Conservation (phyloP, 1,140 invertebrate species). For the Brachionus angularis region DNA sequence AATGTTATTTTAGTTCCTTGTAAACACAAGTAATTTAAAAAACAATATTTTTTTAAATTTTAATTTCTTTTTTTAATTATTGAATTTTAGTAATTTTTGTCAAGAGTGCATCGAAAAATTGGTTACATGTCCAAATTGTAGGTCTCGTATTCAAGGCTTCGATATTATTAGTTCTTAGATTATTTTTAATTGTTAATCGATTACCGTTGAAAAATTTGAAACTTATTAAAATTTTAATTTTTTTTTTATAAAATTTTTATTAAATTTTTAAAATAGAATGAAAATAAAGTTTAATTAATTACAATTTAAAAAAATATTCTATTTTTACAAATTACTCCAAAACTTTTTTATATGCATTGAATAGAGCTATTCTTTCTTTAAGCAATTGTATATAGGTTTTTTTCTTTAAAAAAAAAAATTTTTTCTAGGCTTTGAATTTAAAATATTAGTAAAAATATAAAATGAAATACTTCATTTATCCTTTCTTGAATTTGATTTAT, state of each 20-base stretch:
- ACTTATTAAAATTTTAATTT: too few species aligned
- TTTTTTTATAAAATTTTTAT: too few species aligned
- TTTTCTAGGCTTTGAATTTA: not conserved
- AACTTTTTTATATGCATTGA: not conserved
- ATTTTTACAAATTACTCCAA: not conserved
- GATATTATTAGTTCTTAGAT: not conserved
- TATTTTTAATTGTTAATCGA: not conserved
- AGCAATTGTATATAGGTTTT: not conserved
- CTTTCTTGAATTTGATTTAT: not conserved
- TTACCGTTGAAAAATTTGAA: too few species aligned
- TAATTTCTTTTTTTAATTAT: not conserved
- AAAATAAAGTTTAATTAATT: too few species aligned
- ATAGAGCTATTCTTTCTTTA: constrained; percentile 5
- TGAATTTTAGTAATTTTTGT: not conserved
- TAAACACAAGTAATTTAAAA: constrained; percentile 73
- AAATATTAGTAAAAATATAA: too few species aligned
- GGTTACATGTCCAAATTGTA: constrained; percentile 26
- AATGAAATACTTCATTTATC: not conserved
- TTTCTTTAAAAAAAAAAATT: not conserved
- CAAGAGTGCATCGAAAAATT: constrained; percentile 6
- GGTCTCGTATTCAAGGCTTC: not conserved
- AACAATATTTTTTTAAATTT: constrained; percentile 44
- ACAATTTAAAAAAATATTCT: not conserved
- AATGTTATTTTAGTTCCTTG: constrained; percentile 73
- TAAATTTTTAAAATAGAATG: too few species aligned